Percentiles rank a stretch among this genome's conserved stretches.
Evolutionary conservation across 2,888 invertebrate genomes (phyloP).

Genomic region (Agapostemon virescens): DNA sequence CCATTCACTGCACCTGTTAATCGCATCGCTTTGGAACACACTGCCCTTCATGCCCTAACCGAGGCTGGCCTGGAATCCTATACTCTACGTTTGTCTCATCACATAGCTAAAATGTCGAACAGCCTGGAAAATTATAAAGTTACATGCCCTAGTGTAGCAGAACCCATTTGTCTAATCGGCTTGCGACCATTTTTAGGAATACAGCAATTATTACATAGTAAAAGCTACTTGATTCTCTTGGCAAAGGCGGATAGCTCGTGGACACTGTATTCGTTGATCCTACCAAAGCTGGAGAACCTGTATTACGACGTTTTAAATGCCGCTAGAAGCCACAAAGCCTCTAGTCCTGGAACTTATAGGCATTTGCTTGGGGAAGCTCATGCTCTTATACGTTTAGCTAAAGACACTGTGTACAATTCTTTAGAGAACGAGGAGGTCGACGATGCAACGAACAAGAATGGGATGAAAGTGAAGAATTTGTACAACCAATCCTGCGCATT

Average conservation of each 20-base stretch:
- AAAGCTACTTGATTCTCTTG: conserved; percentile 82
- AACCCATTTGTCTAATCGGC: conserved; percentile 86
- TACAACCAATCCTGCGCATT: conserved; percentile 83
- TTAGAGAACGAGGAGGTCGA: conserved; percentile 53
- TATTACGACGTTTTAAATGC: conserved; percentile 87
- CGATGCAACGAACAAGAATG: conserved; percentile 64
- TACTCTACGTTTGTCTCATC: conserved; percentile 84
- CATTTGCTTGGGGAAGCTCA: conserved; percentile 89
- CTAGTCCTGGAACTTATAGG: conserved; percentile 86
- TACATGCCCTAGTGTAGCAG: conserved; percentile 82
- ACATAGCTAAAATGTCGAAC: conserved; percentile 82
- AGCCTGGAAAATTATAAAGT: conserved; percentile 80
- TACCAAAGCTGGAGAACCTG: conserved; percentile 85
- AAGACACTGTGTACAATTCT: conserved; percentile 70
- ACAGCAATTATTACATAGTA: conserved; percentile 81
- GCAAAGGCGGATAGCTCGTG: conserved; percentile 85
- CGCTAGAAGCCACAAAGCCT: conserved; percentile 84
- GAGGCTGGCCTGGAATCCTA: conserved; percentile 89
- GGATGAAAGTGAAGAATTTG: conserved; percentile 78
- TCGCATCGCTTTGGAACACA: conserved; percentile 85
- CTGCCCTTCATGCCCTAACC: conserved; percentile 87
- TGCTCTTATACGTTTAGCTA: conserved; percentile 83
- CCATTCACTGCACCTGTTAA: conserved; percentile 87
- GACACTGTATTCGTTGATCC: conserved; percentile 88
- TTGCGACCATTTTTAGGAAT: conserved; percentile 86